phyloP scores from a whole-genome alignment of 2,797 vertebrate genomes.

The Halcyon badia region DNA sequence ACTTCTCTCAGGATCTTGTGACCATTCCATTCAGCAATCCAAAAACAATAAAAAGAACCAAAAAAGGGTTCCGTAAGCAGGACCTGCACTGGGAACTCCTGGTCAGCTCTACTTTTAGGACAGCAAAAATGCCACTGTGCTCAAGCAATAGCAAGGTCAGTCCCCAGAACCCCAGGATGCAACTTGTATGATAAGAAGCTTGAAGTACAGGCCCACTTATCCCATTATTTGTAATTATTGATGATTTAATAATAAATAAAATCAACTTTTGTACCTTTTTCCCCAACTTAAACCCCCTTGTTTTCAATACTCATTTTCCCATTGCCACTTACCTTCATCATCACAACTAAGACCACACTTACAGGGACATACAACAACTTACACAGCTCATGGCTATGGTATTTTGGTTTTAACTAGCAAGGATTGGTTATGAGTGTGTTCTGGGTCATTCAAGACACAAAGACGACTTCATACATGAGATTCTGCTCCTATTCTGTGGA shows the following conservation, averaged over 20 bases:
- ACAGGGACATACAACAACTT: background rate
- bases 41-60: background rate
- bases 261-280: background rate
- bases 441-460: background rate
- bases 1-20: background rate
- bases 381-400: background rate
- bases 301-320: background rate
- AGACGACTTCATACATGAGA: background rate
- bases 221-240: background rate
- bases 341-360: background rate
- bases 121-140: background rate
- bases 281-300: accelerated
- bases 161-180: background rate
- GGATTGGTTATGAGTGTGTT: background rate
- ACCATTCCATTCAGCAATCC: background rate
- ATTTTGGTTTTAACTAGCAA: background rate
- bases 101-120: background rate
- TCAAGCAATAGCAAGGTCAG: background rate
- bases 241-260: background rate
- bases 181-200: background rate
- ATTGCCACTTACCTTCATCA: background rate
- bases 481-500: background rate
- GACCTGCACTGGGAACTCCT: background rate
- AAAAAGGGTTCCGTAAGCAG: background rate
- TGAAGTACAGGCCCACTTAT: background rate